phyloP scores from a whole-genome alignment of 2,113 vertebrate species.

The Todiramphus chloris region DNA sequence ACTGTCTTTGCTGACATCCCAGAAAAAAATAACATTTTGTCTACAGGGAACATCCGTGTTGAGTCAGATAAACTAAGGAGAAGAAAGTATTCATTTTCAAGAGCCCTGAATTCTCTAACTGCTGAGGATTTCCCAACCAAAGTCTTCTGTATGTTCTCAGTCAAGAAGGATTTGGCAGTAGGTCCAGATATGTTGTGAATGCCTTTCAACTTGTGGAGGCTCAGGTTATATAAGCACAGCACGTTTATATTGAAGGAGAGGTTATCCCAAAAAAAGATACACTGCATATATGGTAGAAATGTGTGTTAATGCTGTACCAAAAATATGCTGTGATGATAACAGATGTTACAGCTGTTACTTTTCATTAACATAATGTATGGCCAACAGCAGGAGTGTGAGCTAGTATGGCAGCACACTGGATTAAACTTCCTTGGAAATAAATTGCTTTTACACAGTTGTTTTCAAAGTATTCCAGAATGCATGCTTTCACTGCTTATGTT shows the following conservation, averaged over 20 bases:
- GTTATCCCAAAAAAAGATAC: neutral
- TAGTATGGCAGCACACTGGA: neutral
- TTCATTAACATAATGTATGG: conserved; percentile 2
- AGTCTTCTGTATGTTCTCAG: neutral
- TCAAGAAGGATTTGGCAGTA: neutral
- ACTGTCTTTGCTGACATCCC: neutral
- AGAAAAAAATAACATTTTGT: neutral
- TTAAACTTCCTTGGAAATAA: neutral
- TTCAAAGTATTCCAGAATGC: neutral
- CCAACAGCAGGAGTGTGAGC: conserved; percentile 26
- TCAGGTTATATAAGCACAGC: neutral
- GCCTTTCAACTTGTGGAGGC: neutral
- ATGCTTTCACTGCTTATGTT: neutral
- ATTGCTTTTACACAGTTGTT: neutral
- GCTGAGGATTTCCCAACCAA: neutral
- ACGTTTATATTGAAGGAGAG: neutral
- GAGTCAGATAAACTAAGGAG: neutral
- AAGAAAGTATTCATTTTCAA: neutral
- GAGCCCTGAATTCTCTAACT: neutral
- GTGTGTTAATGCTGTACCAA: neutral
- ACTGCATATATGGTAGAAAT: neutral
- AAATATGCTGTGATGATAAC: neutral
- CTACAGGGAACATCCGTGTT: neutral
- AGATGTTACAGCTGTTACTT: conserved; percentile 51
- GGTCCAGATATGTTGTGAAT: neutral